Percentiles rank a stretch among this genome's conserved stretches.
These are phyloP conservation scores for Cephalopterus ornatus DNA, from an alignment of 2,113 vertebrate species.

Conservation along the genomic window DNA sequence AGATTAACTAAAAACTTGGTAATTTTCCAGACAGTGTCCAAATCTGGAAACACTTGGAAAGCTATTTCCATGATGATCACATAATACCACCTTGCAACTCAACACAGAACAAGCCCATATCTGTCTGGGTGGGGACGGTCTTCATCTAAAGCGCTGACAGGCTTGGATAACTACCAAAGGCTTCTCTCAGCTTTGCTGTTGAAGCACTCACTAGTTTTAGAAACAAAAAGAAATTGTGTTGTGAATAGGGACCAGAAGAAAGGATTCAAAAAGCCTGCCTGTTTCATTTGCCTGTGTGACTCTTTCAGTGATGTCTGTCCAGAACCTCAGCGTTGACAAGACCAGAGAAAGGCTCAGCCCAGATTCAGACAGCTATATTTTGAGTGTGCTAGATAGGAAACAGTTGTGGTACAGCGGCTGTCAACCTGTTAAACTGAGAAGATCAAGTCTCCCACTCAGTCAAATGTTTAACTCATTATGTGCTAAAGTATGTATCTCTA, in stretches of 20 bases:
- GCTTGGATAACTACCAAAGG: background rate
- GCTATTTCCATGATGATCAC: background rate
- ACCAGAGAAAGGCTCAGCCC: background rate
- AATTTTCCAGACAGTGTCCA: background rate
- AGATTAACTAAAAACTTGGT: background rate
- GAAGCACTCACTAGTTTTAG: background rate
- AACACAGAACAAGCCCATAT: background rate
- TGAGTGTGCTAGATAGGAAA: background rate
- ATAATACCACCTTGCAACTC: background rate
- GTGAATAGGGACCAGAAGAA: background rate
- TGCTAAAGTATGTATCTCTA: background rate
- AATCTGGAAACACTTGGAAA: background rate
- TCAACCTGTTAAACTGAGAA: background rate
- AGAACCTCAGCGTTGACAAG: background rate
- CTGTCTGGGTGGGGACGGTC: fast-evolving
- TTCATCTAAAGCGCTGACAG: background rate
- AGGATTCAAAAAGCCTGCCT: background rate
- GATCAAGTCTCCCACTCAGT: fast-evolving
- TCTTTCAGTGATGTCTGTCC: background rate
- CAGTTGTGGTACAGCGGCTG: background rate
- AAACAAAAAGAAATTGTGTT: background rate
- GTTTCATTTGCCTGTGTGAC: background rate
- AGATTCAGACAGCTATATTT: background rate
- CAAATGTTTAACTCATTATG: background rate
- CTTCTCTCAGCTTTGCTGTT: background rate